Evolutionary conservation across 2,888 invertebrate species (phyloP).

Genomic region (Nomada fucata): DNA sequence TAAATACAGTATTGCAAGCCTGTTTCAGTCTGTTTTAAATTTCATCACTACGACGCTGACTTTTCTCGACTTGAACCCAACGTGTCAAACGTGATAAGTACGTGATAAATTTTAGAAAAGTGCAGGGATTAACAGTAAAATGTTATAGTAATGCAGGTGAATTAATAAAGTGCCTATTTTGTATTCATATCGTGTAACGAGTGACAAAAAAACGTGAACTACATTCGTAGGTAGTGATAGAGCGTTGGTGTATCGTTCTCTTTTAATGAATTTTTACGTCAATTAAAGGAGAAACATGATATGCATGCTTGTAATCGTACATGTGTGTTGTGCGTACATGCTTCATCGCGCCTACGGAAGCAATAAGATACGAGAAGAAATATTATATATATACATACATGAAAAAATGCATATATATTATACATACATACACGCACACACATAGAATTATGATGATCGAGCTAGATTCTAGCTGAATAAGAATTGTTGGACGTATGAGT

Average conservation of each 20-base stretch:
- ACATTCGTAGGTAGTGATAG: conserved; percentile 41
- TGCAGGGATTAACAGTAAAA: neutral
- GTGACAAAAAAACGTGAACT: neutral
- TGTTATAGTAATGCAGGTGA: neutral
- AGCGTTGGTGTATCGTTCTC: conserved; percentile 30
- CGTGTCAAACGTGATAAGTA: conserved; percentile 3
- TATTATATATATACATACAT: conserved; percentile 37
- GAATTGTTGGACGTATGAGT: conserved; percentile 52
- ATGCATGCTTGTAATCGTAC: conserved; percentile 18
- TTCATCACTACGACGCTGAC: neutral
- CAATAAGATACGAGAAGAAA: conserved; percentile 43
- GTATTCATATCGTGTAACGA: conserved; percentile 13
- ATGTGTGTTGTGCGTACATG: conserved; percentile 15
- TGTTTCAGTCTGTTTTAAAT: neutral
- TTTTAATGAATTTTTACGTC: conserved; percentile 33
- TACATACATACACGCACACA: conserved; percentile 32
- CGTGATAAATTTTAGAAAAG: neutral
- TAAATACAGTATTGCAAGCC: neutral
- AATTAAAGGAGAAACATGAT: conserved; percentile 29
- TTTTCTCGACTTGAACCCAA: neutral
- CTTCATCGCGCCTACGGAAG: conserved; percentile 50
- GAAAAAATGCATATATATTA: conserved; percentile 4
- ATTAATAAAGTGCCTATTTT: conserved; percentile 26
- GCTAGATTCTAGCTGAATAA: conserved; percentile 24
- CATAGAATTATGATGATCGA: conserved; percentile 44